phyloP scores from a whole-genome alignment of 2,888 invertebrate species.

The Apodemia mormo region DNA sequence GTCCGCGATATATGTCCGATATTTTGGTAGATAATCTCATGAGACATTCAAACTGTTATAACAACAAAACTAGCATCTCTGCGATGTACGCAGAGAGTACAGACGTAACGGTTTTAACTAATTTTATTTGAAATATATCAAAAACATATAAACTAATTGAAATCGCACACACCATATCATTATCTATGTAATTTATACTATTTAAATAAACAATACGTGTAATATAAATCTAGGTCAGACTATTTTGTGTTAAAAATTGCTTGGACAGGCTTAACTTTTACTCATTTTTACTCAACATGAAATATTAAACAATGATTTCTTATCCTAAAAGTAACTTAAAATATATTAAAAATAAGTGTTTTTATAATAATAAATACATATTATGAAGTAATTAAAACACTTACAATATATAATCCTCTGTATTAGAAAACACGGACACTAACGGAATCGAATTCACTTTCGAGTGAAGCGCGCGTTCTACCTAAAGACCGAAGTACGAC shows the following conservation, averaged over 20 bases:
- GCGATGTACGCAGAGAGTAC: too few relatives aligned
- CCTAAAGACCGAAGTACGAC: conserved; percentile 62
- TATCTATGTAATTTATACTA: not conserved
- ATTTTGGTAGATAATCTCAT: too few relatives aligned
- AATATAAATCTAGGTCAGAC: not conserved
- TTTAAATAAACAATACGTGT: not conserved
- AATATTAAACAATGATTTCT: not conserved
- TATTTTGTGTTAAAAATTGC: not conserved
- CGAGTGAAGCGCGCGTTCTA: conserved; percentile 51
- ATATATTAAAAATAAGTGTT: not conserved
- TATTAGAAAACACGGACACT: conserved; percentile 39
- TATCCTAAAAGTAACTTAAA: not conserved
- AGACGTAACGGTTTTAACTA: too few relatives aligned
- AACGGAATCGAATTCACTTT: conserved; percentile 39
- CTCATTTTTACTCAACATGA: not conserved
- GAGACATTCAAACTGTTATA: too few relatives aligned
- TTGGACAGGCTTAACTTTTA: not conserved
- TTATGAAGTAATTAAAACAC: conserved; percentile 33
- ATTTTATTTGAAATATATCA: too few relatives aligned
- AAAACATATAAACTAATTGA: too few relatives aligned
- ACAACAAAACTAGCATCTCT: too few relatives aligned
- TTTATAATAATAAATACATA: not conserved
- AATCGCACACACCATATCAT: not conserved
- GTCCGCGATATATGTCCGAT: too few relatives aligned
- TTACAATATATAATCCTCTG: conserved; percentile 44